These are phyloP conservation scores for Seriola rivoliana DNA, from an alignment of 2,113 vertebrate species.

Conservation along the genomic window DNA sequence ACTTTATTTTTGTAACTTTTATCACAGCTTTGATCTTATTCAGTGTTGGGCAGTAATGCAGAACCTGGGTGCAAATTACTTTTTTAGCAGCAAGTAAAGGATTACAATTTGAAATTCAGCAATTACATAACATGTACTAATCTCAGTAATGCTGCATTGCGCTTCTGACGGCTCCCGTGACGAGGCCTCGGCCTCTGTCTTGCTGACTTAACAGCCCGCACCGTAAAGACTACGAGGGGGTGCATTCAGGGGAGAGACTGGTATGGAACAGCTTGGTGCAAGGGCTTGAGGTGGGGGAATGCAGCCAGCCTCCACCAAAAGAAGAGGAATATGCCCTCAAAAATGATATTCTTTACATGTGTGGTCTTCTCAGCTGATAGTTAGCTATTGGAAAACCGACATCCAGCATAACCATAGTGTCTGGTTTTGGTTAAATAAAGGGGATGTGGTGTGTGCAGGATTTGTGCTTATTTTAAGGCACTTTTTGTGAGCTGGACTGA, in stretches of 20 bases:
- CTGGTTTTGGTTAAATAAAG: background rate
- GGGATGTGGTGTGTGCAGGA: background rate
- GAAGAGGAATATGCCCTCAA: no score
- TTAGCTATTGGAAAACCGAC: no score
- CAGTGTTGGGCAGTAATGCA: background rate
- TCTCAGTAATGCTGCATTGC: background rate
- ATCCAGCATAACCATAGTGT: background rate
- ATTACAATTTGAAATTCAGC: constrained; percentile 8
- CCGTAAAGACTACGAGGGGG: no score
- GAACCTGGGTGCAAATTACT: background rate
- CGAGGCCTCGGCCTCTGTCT: no score
- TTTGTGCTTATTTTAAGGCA: no score
- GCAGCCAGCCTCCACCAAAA: background rate
- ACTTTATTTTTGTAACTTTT: constrained; percentile 4
- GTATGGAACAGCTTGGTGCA: background rate
- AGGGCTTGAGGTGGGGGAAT: background rate
- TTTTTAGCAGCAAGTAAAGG: background rate
- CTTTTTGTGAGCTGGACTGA: no score
- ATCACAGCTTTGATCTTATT: background rate
- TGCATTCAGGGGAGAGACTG: background rate
- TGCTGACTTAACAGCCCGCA: background rate
- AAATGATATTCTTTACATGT: no score
- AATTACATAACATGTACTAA: background rate
- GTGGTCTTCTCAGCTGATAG: no score
- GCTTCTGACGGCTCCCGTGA: no score